phyloP scores from a whole-genome alignment of 2,113 vertebrate genomes.

The Callaeas wilsoni region DNA sequence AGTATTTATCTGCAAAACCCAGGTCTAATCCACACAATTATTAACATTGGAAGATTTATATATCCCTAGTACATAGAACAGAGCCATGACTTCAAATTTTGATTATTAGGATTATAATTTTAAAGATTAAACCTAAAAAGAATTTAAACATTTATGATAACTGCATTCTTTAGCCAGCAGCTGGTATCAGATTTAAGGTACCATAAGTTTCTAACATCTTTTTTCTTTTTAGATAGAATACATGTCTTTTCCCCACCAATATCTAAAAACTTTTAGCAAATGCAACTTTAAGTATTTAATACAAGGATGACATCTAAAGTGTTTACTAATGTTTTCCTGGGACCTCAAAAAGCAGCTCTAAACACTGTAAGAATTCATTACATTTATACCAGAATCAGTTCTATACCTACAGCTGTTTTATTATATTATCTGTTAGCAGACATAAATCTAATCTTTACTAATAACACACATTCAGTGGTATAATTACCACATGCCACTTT shows the following conservation, averaged over 20 bases:
- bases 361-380: background rate
- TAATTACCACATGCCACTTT: background rate
- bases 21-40: background rate
- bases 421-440: background rate
- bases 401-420: background rate
- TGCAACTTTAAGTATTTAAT: background rate
- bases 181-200: background rate
- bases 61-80: background rate
- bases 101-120: background rate
- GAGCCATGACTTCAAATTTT: background rate
- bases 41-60: background rate
- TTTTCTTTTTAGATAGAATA: background rate
- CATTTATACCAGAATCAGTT: background rate
- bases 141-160: background rate
- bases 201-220: background rate
- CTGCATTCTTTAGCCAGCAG: background rate
- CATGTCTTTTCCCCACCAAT: background rate
- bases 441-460: background rate
- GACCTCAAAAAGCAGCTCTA: background rate
- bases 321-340: background rate
- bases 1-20: background rate
- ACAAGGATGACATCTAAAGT: background rate
- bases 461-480: background rate
- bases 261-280: background rate
- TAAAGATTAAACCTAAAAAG: background rate